Base-by-base conservation (phyloP, 1,140 invertebrate genomes). In the Sipha flava region DNA sequence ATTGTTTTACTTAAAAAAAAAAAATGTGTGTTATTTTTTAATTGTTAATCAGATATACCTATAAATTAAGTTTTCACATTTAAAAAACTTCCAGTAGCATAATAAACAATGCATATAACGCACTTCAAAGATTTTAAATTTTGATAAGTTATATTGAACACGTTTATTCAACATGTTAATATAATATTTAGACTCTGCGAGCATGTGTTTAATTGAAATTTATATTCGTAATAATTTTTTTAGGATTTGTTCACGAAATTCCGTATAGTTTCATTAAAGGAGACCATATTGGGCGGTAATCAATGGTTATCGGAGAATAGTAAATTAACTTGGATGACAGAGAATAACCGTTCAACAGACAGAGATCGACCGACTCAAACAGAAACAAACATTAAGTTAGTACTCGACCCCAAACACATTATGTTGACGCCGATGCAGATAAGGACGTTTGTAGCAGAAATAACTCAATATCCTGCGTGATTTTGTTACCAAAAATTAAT, bases 191-290 rank as follows among this genome's bases (percentile, higher is more conserved):
- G n/a, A n/a, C n/a, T n/a, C n/a, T n/a, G n/a, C n/a, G n/a, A n/a
- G n/a, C n/a, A n/a, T n/a, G n/a, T 52, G 49, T 52, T 52, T n/a
- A 7, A 21, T 52, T 52, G 49, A 52, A 52, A 16, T 52, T 18
- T 3, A n/a, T n/a, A n/a, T n/a, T n/a, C n/a, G n/a, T 45, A 1
- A 47, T 26, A n/a, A n/a, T 54, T 75, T 34, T 1, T 26, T 10
- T 37, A 77, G 73, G 73, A 77, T 5, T 43, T 77, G 34, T 77
- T 77, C 29, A 77, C 73, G 21, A 77, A 43, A 57, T 77, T 77
- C 18, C 49, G 34, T n/a, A 10, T 77, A 40, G 73, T 45, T 23
- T 77, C 73, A 10, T 4, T 77, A 16, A 77, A 47, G 23, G 73
- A 77, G 34, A 77, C 73, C n/a, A 77, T 77, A 57, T 26, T 77